These are phyloP conservation scores for Amblyteles armatorius DNA, from an alignment of 2,888 invertebrate genomes.

Conservation along the genomic window DNA sequence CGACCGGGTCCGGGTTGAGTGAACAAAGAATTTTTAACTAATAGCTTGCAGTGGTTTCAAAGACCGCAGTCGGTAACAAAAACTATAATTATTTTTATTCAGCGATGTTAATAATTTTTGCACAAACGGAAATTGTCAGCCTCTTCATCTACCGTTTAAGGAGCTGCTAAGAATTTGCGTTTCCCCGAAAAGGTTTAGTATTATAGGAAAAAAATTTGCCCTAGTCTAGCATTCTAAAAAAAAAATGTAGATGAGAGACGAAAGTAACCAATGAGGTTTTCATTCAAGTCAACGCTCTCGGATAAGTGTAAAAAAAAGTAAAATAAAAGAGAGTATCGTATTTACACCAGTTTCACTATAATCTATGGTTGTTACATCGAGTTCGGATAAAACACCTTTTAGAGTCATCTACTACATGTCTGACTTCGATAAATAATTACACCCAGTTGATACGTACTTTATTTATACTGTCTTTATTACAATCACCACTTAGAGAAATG, in stretches of 20 bases:
- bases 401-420: background rate
- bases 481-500: background rate
- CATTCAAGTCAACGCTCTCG: background rate
- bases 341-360: constrained; percentile 38
- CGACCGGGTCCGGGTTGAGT: too few species aligned
- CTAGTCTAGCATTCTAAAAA: background rate
- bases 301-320: constrained; percentile 17
- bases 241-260: background rate
- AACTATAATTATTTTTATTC: too few species aligned
- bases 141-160: too few species aligned
- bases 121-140: too few species aligned
- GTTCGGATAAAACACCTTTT: background rate
- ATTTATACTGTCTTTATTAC: background rate
- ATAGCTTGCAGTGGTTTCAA: too few species aligned
- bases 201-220: background rate
- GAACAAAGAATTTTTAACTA: too few species aligned
- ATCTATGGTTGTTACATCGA: constrained; percentile 21
- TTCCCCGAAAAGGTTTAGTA: too few species aligned
- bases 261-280: background rate
- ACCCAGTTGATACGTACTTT: background rate
- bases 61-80: too few species aligned
- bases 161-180: too few species aligned
- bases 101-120: too few species aligned
- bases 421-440: background rate
- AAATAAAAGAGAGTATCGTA: constrained; percentile 15